Evolutionary conservation across 2,797 vertebrate genomes (phyloP).

Genomic region (Mionectes olivaceus): DNA sequence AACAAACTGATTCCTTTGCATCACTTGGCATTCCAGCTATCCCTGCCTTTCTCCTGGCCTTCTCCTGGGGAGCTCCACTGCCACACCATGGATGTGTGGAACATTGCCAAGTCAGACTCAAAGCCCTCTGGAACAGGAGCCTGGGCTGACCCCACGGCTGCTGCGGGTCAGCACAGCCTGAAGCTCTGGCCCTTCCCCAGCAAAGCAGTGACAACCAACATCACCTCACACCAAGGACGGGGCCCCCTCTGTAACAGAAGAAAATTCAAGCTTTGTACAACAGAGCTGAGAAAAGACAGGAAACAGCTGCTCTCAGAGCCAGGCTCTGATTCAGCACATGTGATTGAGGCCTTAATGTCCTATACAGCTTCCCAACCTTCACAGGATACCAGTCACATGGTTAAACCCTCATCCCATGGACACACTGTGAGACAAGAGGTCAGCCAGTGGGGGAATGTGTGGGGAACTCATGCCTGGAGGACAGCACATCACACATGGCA

Average conservation of each 20-base stretch:
- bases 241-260: background rate
- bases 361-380: background rate
- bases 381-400: background rate
- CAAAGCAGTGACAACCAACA: background rate
- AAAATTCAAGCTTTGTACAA: background rate
- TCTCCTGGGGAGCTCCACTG: background rate
- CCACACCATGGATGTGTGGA: rapidly evolving
- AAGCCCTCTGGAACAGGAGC: background rate
- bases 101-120: background rate
- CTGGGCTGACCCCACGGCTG: background rate
- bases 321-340: background rate
- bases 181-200: background rate
- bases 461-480: background rate
- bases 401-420: background rate
- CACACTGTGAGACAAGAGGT: background rate
- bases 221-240: background rate
- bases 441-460: rapidly evolving
- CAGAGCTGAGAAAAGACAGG: background rate
- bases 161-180: rapidly evolving
- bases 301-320: background rate
- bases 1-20: background rate
- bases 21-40: background rate
- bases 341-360: background rate
- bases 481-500: background rate
- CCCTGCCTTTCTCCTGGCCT: background rate